Evolutionary conservation across 1,140 invertebrate species (phyloP).

Genomic region (Brachionus koreanus): DNA sequence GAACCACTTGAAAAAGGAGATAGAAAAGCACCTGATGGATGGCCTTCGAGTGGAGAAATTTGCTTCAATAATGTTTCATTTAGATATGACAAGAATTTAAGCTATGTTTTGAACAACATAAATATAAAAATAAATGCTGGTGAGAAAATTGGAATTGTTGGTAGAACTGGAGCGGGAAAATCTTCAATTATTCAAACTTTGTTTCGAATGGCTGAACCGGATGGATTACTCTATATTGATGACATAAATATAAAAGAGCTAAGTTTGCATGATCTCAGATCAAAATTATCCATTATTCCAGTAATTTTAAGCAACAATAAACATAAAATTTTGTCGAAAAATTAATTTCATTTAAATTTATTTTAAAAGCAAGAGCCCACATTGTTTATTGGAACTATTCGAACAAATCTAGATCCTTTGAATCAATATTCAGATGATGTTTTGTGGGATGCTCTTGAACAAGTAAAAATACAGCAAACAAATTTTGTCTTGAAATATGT

Average conservation of each 20-base stretch:
- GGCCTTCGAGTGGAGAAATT: conserved; percentile 69
- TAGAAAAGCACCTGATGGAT: conserved; percentile 57
- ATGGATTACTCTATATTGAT: conserved; percentile 25
- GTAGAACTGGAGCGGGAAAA: conserved; percentile 45
- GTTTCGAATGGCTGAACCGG: conserved; percentile 42
- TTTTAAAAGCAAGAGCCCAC: conserved; percentile 47
- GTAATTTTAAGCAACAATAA: not conserved
- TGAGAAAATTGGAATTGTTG: conserved; percentile 62
- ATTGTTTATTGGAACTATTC: conserved; percentile 48
- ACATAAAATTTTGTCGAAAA: not conserved
- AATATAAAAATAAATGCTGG: conserved; percentile 67
- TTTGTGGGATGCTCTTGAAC: conserved; percentile 46
- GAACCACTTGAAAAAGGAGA: conserved; percentile 62
- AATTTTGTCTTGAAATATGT: not conserved
- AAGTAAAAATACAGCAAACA: not conserved
- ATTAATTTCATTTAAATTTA: not conserved
- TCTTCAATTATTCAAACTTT: conserved; percentile 43
- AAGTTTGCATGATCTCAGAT: conserved; percentile 45
- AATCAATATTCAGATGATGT: conserved; percentile 43
- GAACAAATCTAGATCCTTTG: conserved; percentile 49
- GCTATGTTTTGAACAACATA: conserved; percentile 69
- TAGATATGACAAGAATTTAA: conserved; percentile 64
- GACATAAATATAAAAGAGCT: conserved; percentile 45
- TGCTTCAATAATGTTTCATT: conserved; percentile 67
- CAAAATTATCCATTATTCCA: conserved; percentile 38